phyloP scores from a whole-genome alignment of 2,797 vertebrate species.

The Diplodus puntazzo region DNA sequence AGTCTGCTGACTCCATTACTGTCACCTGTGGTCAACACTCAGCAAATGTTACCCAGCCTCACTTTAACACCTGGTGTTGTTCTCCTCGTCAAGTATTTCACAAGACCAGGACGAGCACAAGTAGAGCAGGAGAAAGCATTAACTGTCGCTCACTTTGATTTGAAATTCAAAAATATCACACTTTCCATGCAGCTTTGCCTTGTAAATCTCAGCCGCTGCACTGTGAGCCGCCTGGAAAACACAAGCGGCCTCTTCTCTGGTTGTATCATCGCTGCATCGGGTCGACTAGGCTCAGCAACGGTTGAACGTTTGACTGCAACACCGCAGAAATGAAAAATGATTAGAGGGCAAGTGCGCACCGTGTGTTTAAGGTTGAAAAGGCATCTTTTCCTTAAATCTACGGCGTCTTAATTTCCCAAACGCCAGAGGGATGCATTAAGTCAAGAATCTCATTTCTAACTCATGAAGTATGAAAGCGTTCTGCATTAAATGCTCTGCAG shows the following conservation, averaged over 20 bases:
- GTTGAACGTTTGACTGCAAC: not conserved
- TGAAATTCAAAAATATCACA: not conserved
- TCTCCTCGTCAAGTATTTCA: not conserved
- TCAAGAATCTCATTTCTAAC: conserved; percentile 18
- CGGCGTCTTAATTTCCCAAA: not conserved
- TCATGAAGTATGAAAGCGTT: conserved; percentile 34
- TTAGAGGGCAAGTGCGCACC: not conserved
- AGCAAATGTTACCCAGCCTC: not conserved
- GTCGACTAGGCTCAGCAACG: not conserved
- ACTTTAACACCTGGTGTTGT: not conserved
- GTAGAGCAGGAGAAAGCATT: not conserved
- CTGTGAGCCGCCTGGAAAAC: not conserved
- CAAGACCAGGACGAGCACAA: not conserved
- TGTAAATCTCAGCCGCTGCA: not conserved
- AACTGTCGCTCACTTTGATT: not conserved
- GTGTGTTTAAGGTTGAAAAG: conserved; percentile 28
- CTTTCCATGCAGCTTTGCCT: not conserved
- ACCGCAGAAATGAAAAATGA: not conserved
- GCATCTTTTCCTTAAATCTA: not conserved
- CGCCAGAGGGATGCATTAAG: conserved; percentile 19
- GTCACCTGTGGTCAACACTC: not conserved
- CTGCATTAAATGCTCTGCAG: conserved; percentile 16
- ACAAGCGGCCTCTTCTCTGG: not conserved
- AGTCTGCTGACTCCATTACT: not conserved
- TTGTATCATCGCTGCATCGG: too few species aligned